Conservation (phyloP, 2,797 vertebrate species). For the Ceryle rudis region DNA sequence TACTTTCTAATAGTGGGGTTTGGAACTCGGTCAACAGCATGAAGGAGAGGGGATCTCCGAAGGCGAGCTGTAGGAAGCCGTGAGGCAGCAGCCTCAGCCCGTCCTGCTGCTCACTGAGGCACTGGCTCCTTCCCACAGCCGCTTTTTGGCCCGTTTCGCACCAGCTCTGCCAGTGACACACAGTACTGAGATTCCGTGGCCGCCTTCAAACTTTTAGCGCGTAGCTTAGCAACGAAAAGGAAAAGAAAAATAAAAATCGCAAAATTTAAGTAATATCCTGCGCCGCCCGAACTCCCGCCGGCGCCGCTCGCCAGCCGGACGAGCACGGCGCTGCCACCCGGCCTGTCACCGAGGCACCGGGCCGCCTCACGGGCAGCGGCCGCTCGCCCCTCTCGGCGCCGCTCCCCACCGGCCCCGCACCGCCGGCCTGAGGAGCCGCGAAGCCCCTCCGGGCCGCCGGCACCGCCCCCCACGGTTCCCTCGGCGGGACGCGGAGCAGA, state of each 20-base stretch:
- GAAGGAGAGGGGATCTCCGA: neutral
- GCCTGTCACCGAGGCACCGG: neutral
- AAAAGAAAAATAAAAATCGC: no score
- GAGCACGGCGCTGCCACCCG: neutral
- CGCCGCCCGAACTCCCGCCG: neutral
- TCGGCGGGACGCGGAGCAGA: neutral
- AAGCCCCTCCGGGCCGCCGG: neutral
- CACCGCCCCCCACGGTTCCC: neutral
- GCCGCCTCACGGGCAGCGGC: neutral
- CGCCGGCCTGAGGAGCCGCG: neutral
- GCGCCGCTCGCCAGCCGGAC: neutral
- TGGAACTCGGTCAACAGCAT: constrained; percentile 39
- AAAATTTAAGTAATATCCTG: neutral
- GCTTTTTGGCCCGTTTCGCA: neutral
- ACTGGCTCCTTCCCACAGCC: neutral
- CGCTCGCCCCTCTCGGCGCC: neutral
- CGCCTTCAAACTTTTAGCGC: constrained; percentile 16
- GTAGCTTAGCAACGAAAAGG: neutral
- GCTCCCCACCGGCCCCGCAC: neutral
- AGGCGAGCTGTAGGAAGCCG: neutral
- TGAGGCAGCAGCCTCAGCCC: neutral
- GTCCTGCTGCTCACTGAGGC: neutral
- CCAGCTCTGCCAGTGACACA: neutral
- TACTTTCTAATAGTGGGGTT: constrained; percentile 69
- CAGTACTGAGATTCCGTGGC: neutral